Evolutionary conservation across 37 sponge, comb jelly and placozoan species (phyloP), one percentile per base, ranked within the genome.

Genomic region (Crambe crambe): DNA sequence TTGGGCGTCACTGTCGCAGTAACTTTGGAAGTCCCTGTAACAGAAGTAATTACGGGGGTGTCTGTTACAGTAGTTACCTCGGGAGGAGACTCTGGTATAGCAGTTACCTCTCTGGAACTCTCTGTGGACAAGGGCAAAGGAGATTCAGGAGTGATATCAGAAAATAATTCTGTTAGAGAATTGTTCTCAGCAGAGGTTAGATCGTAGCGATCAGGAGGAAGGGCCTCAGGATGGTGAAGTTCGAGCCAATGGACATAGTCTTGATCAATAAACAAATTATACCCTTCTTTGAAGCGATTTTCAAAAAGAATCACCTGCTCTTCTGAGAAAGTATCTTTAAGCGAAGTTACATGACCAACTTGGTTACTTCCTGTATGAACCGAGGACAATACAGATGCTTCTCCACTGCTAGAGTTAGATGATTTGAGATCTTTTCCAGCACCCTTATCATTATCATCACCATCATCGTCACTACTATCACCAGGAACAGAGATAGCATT

Each of bases 401-500:
- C n/a, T n/a, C n/a, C n/a, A n/a, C n/a, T n/a, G n/a, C n/a, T n/a
- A n/a, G n/a, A n/a, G n/a, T n/a, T n/a, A n/a, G n/a, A n/a, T n/a
- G n/a, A n/a, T n/a, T n/a, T n/a, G n/a, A n/a, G n/a, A n/a, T 27
- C 63, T 20, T 62, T 20, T 62, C 30, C 63, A 62, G 6, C 63
- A 62, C 25, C 63, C 6, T 62, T 62, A 8, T 62, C 63, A 23
- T 18, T 23, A 27, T 34, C 38, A 35, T 18, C 70, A 10, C 20
- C 20, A 32, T 32, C 39, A 35, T 18, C 22, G 8, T 68, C 10
- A 10, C 37, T 30, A 21, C 30, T 35, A 9, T 30, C n/a, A 30
- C 30, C 39, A 37, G 70, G 38, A 75, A 36, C 76, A 31, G 25
- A 26, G 41, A 83, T 35, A 21, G 84, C 84, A 31, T 30, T 29